A percentile compares a stretch with the other conserved stretches of the same genome.
These are phyloP conservation scores for Scolopax mira DNA, from an alignment of 2,113 vertebrate species.

Conservation along the genomic window DNA sequence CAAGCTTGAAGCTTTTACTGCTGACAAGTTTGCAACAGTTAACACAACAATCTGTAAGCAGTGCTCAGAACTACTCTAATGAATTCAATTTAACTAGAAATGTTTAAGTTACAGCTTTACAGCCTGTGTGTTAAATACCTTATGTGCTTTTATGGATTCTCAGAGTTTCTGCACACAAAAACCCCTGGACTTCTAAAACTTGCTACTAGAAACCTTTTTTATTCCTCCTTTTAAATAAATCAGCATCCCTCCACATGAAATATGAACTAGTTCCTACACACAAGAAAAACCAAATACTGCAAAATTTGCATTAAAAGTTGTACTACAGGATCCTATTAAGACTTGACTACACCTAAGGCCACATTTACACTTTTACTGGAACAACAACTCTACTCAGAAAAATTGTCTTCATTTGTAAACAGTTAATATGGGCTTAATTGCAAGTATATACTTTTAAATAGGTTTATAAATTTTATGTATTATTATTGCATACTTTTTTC, in stretches of 20 bases:
- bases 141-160: background rate
- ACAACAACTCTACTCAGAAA: background rate
- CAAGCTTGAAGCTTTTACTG: background rate
- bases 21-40: background rate
- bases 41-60: background rate
- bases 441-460: background rate
- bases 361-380: background rate
- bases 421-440: background rate
- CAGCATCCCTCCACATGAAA: background rate
- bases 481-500: background rate
- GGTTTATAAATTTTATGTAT: background rate
- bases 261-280: background rate
- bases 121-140: accelerated
- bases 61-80: background rate
- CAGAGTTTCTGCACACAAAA: background rate
- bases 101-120: background rate
- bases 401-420: background rate
- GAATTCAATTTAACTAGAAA: background rate
- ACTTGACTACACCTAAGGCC: background rate
- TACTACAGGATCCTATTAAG: background rate
- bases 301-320: background rate
- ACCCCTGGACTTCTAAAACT: background rate
- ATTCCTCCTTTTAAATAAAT: background rate
- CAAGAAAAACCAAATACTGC: background rate
- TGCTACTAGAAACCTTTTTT: background rate